Evolutionary conservation across 2,888 invertebrate genomes (phyloP).

Genomic region (Scelioninae gen. 1): DNA sequence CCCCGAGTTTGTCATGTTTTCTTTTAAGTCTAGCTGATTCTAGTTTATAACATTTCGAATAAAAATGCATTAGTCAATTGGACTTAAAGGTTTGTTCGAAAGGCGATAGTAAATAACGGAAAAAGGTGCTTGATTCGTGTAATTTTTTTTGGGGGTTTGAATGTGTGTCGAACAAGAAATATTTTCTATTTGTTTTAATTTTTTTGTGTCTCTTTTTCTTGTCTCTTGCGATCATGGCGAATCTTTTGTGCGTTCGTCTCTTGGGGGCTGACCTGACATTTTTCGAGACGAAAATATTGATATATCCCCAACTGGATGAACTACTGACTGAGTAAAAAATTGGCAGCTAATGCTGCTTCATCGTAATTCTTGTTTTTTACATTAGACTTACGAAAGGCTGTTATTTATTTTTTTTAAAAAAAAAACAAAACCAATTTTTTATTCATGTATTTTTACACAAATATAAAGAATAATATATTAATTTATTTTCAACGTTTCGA

Average conservation of each 20-base stretch:
- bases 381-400: background rate
- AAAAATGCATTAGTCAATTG: constrained; percentile 41
- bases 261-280: constrained; percentile 78
- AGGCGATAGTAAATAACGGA: no score
- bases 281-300: constrained; percentile 77
- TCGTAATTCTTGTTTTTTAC: constrained; percentile 20
- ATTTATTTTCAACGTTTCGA: no score
- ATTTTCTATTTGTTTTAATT: constrained; percentile 39
- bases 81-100: constrained; percentile 9
- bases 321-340: constrained; percentile 31
- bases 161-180: constrained; percentile 42
- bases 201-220: background rate
- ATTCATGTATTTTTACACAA: background rate
- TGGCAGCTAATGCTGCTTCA: constrained; percentile 26
- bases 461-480: background rate
- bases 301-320: constrained; percentile 71
- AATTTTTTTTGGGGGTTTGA: background rate
- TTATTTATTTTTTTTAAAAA: background rate
- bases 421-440: background rate
- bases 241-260: constrained; percentile 64
- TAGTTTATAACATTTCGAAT: background rate
- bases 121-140: no score
- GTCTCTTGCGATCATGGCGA: constrained; percentile 19
- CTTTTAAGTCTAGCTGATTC: background rate
- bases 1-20: constrained; percentile 10